phyloP scores from a whole-genome alignment of 2,113 vertebrate species.

The Lathamus discolor region DNA sequence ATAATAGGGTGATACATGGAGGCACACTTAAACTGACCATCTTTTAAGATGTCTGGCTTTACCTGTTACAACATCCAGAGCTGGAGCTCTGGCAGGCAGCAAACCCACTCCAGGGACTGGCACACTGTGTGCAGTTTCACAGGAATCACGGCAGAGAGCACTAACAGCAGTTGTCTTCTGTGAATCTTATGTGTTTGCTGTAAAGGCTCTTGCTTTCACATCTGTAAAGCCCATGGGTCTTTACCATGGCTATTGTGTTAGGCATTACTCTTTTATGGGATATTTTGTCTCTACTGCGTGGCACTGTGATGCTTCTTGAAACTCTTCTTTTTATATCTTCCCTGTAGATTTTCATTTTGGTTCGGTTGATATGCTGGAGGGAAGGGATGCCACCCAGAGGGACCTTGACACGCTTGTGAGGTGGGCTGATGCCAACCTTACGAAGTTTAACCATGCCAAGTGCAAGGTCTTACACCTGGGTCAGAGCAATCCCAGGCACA shows the following conservation, averaged over 20 bases:
- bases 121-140: not conserved
- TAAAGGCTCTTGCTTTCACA: not conserved
- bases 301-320: not conserved
- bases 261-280: not conserved
- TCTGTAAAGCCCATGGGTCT: not conserved
- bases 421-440: too few species aligned
- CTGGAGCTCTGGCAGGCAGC: not conserved
- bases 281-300: not conserved
- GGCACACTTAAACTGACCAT: not conserved
- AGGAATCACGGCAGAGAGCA: not conserved
- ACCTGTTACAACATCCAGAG: not conserved
- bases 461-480: too few species aligned
- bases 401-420: not conserved
- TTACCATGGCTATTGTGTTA: not conserved
- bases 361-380: rapidly evolving
- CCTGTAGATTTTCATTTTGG: not conserved
- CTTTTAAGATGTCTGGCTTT: not conserved
- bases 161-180: not conserved
- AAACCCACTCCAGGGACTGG: not conserved
- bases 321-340: not conserved
- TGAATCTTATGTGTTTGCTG: not conserved
- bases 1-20: not conserved
- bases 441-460: too few species aligned
- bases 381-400: not conserved
- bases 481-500: too few species aligned